Evolutionary conservation across 2,888 invertebrate genomes (phyloP).

Genomic region (Exephanes ischioxanthus): DNA sequence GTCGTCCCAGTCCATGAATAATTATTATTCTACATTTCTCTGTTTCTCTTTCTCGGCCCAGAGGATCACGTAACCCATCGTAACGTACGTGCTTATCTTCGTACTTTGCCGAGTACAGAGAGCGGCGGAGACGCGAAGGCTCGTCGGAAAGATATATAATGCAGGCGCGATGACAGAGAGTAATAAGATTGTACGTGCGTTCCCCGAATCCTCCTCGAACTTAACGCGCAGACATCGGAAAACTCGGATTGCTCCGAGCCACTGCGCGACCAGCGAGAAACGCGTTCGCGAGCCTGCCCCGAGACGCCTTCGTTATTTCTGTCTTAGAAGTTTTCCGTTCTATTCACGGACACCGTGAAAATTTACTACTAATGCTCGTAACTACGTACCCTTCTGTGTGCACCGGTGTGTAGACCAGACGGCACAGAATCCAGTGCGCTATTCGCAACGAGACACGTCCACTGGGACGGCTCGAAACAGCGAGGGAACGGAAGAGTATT

Average conservation of each 20-base stretch:
- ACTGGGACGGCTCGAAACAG: slow-evolving; percentile 34
- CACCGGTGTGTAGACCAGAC: neutral
- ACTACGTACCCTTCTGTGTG: neutral
- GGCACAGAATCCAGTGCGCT: slow-evolving; percentile 1
- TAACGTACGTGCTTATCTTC: slow-evolving; percentile 68
- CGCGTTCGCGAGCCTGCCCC: neutral
- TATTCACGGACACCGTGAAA: neutral
- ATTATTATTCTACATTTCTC: slow-evolving; percentile 49
- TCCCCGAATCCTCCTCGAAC: neutral
- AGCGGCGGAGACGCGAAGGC: neutral
- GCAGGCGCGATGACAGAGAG: slow-evolving; percentile 47
- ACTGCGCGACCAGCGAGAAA: neutral
- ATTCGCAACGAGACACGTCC: slow-evolving; percentile 27
- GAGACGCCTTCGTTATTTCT: slow-evolving; percentile 21
- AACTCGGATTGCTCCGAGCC: slow-evolving; percentile 1
- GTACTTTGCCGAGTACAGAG: slow-evolving; percentile 25
- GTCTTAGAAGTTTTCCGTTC: slow-evolving; percentile 16
- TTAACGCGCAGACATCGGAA: slow-evolving; percentile 1
- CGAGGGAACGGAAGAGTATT: slow-evolving; percentile 37
- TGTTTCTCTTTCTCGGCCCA: slow-evolving; percentile 8
- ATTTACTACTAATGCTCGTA: slow-evolving; percentile 8
- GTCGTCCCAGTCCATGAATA: slow-evolving; percentile 66
- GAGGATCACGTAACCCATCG: slow-evolving; percentile 63
- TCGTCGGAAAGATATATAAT: neutral
- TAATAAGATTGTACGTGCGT: slow-evolving; percentile 64